A percentile compares a stretch with the other conserved stretches of the same genome.
These are phyloP conservation scores for Melinaea marsaeus DNA, from an alignment of 2,888 invertebrate genomes.

Conservation along the genomic window DNA sequence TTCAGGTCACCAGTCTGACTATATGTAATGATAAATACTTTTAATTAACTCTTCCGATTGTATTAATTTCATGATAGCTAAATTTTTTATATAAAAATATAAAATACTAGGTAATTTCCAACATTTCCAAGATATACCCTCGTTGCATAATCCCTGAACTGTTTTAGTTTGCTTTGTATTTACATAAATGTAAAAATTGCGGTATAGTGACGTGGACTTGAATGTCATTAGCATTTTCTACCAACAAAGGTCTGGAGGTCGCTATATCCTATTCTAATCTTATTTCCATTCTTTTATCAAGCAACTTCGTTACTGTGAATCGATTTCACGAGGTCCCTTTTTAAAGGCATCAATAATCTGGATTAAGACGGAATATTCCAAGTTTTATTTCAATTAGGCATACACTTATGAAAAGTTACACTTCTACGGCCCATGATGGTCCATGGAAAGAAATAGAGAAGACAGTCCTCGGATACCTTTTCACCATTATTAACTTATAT, in stretches of 20 bases:
- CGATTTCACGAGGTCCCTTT: constrained; percentile 32
- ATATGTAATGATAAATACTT: constrained; percentile 1
- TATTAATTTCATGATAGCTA: background rate
- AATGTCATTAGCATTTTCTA: constrained; percentile 53
- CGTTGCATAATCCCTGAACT: background rate
- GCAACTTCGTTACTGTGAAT: constrained; percentile 46
- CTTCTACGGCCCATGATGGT: too few species aligned
- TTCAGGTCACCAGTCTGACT: constrained; percentile 1
- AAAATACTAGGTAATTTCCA: background rate
- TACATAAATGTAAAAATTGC: constrained; percentile 18
- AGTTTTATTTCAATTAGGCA: background rate
- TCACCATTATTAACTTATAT: too few species aligned
- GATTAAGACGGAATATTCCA: background rate
- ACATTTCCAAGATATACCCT: background rate
- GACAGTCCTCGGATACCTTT: too few species aligned
- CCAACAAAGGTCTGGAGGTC: constrained; percentile 44
- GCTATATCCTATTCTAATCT: constrained; percentile 52
- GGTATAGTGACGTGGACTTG: constrained; percentile 15
- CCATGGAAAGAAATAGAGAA: too few species aligned
- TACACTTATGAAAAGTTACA: background rate
- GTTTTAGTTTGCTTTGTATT: constrained; percentile 3
- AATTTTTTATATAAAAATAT: background rate
- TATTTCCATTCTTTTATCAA: constrained; percentile 48
- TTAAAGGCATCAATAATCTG: constrained; percentile 3
- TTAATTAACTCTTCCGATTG: background rate